phyloP scores from a whole-genome alignment of 2,113 vertebrate species.

The Apeltes quadracus region DNA sequence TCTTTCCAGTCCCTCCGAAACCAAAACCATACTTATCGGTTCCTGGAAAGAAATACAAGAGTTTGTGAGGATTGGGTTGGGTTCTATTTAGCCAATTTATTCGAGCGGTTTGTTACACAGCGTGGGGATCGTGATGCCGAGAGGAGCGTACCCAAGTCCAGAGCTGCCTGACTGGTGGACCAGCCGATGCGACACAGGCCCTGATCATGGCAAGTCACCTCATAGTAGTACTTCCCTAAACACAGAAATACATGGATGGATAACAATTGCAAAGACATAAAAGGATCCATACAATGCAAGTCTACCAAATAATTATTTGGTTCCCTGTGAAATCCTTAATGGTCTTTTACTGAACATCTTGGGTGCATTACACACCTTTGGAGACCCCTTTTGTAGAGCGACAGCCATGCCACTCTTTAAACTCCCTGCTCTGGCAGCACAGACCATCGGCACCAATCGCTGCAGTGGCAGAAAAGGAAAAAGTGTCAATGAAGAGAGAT shows the following conservation, averaged over 20 bases:
- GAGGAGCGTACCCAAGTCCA: constrained; percentile 88
- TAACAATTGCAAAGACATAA: neutral
- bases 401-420: constrained; percentile 99
- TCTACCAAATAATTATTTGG: neutral
- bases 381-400: constrained; percentile 90
- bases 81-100: neutral
- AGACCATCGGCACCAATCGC: constrained; percentile 95
- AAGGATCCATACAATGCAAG: neutral
- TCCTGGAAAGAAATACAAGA: constrained; percentile 75
- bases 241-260: neutral
- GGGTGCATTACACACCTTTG: constrained; percentile 84
- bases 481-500: neutral
- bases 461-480: constrained; percentile 50
- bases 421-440: constrained; percentile 96
- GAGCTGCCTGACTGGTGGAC: constrained; percentile 91
- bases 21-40: constrained; percentile 97
- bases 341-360: neutral
- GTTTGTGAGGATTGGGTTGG: neutral
- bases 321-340: neutral
- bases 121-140: neutral
- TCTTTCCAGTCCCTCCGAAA: constrained; percentile 98
- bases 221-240: constrained; percentile 92
- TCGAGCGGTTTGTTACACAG: neutral
- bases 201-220: constrained; percentile 94
- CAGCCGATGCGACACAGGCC: constrained; percentile 96